phyloP scores from a whole-genome alignment of 2,113 vertebrate species.

The Syngnathus typhle region DNA sequence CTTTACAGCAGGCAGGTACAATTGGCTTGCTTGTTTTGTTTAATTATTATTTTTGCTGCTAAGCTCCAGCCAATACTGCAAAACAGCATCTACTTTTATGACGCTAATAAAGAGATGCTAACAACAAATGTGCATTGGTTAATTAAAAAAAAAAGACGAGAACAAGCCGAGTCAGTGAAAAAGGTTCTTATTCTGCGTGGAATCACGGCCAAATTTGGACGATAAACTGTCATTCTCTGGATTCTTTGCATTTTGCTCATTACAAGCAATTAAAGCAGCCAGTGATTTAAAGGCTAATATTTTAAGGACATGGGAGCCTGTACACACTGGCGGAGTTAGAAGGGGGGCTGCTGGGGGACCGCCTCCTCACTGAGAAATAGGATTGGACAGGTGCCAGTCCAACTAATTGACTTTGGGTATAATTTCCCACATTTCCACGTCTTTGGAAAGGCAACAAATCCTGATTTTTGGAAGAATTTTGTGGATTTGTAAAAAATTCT shows the following conservation, averaged over 20 bases:
- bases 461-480: no score
- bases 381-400: no score
- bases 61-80: not conserved
- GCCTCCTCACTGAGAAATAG: no score
- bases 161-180: not conserved
- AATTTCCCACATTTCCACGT: no score
- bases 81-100: not conserved
- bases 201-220: not conserved
- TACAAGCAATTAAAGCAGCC: not conserved
- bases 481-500: no score
- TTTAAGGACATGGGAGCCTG: not conserved
- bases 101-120: not conserved
- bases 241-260: not conserved
- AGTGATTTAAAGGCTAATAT: not conserved
- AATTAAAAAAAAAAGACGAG: not conserved
- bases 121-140: not conserved
- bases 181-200: not conserved
- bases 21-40: no score
- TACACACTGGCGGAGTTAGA: no score
- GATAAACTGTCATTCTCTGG: not conserved
- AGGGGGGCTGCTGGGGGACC: no score
- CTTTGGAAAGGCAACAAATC: not conserved
- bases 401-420: no score
- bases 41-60: not conserved
- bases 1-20: not conserved